These are phyloP conservation scores for Galago senegalensis DNA, from an alignment of 2,797 vertebrate genomes.

Conservation along the genomic window DNA sequence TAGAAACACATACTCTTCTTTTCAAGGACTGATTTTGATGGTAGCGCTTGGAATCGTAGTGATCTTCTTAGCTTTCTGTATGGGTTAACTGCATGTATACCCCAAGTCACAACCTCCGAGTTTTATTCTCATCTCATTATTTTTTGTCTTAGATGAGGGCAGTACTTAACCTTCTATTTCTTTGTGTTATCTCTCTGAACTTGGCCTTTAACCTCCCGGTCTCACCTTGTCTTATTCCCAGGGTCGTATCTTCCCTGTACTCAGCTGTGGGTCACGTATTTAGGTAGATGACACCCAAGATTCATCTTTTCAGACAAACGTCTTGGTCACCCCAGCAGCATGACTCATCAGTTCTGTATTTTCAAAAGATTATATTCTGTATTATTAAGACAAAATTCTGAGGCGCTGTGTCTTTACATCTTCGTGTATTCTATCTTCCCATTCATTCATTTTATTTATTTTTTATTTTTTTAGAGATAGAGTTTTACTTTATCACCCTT, in stretches of 20 bases:
- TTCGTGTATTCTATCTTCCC: slow-evolving; percentile 62
- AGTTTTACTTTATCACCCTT: no score
- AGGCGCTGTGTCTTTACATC: slow-evolving; percentile 63
- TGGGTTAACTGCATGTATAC: slow-evolving; percentile 19
- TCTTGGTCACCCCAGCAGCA: slow-evolving; percentile 67
- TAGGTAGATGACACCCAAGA: slow-evolving; percentile 83
- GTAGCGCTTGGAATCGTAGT: background rate
- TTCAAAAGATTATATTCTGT: slow-evolving; percentile 46
- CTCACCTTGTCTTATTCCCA: slow-evolving; percentile 85
- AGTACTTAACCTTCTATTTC: slow-evolving; percentile 71
- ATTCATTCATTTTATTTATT: slow-evolving; percentile 40
- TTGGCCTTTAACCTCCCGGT: slow-evolving; percentile 80
- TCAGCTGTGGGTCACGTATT: slow-evolving; percentile 84
- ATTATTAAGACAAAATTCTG: slow-evolving; percentile 51
- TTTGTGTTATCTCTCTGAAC: slow-evolving; percentile 72
- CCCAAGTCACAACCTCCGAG: background rate
- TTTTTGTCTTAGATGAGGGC: slow-evolving; percentile 58
- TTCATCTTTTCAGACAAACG: slow-evolving; percentile 76
- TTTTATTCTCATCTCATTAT: slow-evolving; percentile 71
- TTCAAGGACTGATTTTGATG: background rate
- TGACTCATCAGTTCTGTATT: slow-evolving; percentile 62
- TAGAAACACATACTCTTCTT: background rate
- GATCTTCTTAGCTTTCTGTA: slow-evolving; percentile 20
- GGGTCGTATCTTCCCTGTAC: slow-evolving; percentile 83
- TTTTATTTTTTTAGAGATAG: no score